Conservation (phyloP, 2,113 vertebrate genomes). For the Brachionichthys hirsutus region DNA sequence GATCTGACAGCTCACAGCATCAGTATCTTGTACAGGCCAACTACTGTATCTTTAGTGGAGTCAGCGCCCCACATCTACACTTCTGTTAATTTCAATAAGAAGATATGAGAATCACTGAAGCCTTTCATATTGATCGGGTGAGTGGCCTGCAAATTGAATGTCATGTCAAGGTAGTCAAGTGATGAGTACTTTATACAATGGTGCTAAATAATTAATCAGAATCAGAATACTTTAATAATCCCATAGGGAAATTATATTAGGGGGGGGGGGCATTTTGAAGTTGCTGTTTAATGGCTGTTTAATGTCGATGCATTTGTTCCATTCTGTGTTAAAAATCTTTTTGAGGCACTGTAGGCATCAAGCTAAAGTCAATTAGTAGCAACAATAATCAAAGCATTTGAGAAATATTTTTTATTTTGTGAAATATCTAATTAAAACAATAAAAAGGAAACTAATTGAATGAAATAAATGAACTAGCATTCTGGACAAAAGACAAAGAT, state of each 20-base stretch:
- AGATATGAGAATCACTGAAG: constrained; percentile 38
- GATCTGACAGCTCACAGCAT: background rate
- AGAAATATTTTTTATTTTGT: constrained; percentile 14
- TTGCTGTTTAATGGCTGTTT: background rate
- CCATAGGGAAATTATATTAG: background rate
- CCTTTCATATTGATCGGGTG: constrained; percentile 54
- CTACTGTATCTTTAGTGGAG: background rate
- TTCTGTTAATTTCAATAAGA: constrained; percentile 51
- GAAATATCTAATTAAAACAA: constrained; percentile 39
- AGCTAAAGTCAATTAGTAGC: constrained; percentile 34
- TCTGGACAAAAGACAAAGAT: constrained; percentile 24
- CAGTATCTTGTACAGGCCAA: background rate
- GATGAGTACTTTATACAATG: constrained; percentile 3
- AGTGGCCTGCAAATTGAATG: constrained; percentile 45
- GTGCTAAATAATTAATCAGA: too few relatives aligned
- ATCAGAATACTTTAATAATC: too few relatives aligned
- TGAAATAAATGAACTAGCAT: constrained; percentile 5
- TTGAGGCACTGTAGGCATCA: constrained; percentile 7
- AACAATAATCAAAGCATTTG: constrained; percentile 36
- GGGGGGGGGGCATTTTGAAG: too few relatives aligned
- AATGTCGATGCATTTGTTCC: background rate
- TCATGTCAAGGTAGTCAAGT: constrained; percentile 29
- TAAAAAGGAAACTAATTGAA: constrained; percentile 20
- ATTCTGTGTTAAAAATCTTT: constrained; percentile 14
- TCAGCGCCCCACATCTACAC: constrained; percentile 1